Evolutionary conservation across 2,888 invertebrate genomes (phyloP).

Genomic region (Erynnis tages): DNA sequence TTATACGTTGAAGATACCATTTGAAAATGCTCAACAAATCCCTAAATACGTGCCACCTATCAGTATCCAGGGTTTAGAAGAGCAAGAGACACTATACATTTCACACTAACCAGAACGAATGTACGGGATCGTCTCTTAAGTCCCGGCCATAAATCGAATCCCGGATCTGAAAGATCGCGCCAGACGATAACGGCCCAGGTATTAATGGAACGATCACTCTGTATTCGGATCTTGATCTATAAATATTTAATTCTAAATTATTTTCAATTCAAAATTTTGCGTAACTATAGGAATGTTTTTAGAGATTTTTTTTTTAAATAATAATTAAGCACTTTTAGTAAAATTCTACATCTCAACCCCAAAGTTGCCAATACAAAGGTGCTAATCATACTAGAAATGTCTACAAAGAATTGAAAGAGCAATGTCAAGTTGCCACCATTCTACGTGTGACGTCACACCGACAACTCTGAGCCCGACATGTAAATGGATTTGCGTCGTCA

Average conservation of each 20-base stretch:
- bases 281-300: no score
- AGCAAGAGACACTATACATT: not conserved
- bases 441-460: not conserved
- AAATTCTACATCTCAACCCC: no score
- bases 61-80: not conserved
- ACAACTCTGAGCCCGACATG: not conserved
- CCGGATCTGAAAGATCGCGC: not conserved
- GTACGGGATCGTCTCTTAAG: not conserved
- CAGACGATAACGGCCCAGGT: not conserved
- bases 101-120: conserved; percentile 6
- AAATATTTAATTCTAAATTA: no score
- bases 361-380: not conserved
- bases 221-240: not conserved
- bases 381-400: not conserved
- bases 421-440: not conserved
- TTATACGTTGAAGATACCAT: no score
- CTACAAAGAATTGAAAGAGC: not conserved
- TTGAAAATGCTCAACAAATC: not conserved
- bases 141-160: conserved; percentile 9
- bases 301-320: no score
- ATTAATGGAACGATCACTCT: not conserved
- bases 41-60: not conserved
- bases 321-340: no score
- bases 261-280: no score
- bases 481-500: conserved; percentile 12